Evolutionary conservation across 2,797 vertebrate genomes (phyloP).

Genomic region (Caiman crocodilus): DNA sequence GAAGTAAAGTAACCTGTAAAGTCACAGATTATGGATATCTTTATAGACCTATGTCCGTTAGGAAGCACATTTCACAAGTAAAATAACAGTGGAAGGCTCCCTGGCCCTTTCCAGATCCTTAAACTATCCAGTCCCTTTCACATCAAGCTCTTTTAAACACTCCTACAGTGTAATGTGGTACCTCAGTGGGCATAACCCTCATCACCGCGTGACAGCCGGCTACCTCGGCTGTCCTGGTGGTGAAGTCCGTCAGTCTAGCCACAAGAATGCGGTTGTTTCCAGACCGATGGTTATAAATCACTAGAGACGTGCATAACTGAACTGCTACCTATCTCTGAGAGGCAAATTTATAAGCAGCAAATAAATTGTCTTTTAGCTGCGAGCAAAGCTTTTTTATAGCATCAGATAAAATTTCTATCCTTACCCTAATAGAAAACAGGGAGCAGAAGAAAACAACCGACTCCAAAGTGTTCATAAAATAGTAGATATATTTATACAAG

Average conservation of each 20-base stretch:
- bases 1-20: fast-evolving
- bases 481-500: fast-evolving
- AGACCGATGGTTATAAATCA: background rate
- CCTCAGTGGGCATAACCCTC: fast-evolving
- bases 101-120: fast-evolving
- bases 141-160: background rate
- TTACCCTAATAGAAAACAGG: background rate
- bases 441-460: background rate
- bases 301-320: background rate
- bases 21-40: background rate
- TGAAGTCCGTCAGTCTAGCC: fast-evolving
- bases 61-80: background rate
- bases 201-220: no score
- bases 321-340: background rate
- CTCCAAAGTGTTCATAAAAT: background rate
- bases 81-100: background rate
- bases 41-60: background rate
- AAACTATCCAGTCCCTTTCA: fast-evolving
- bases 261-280: background rate
- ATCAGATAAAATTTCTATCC: background rate
- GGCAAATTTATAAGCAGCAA: fast-evolving
- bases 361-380: background rate
- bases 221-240: no score
- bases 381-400: background rate
- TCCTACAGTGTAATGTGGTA: fast-evolving